These are phyloP conservation scores for Lasioglossum leucozonium DNA, from an alignment of 2,888 invertebrate genomes.

Conservation along the genomic window DNA sequence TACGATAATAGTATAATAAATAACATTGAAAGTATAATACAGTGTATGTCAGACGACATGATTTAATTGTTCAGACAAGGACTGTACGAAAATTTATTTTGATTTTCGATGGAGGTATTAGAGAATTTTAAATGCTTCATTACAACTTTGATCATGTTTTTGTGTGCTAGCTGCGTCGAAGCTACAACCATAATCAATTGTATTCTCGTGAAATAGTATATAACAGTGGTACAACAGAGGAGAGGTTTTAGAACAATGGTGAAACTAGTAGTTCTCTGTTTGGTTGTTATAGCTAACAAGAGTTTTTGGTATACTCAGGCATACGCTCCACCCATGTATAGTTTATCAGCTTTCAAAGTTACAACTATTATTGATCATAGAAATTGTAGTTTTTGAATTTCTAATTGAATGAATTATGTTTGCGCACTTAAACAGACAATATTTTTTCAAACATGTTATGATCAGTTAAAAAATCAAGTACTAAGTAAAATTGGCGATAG, in stretches of 20 bases:
- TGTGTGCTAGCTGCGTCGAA: slow-evolving; percentile 18
- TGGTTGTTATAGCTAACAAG: slow-evolving; percentile 11
- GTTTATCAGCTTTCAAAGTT: neutral
- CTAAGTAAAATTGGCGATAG: slow-evolving; percentile 40
- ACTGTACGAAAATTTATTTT: slow-evolving; percentile 17
- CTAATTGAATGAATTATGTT: neutral
- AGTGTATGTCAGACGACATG: slow-evolving; percentile 13
- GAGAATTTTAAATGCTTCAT: slow-evolving; percentile 19
- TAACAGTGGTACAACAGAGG: slow-evolving; percentile 39
- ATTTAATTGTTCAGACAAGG: slow-evolving; percentile 12
- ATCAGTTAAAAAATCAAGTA: neutral
- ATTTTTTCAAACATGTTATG: neutral
- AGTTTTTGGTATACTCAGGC: slow-evolving; percentile 5
- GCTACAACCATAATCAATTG: slow-evolving; percentile 3
- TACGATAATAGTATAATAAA: slow-evolving; percentile 20
- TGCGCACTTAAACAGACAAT: neutral
- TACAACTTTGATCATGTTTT: slow-evolving; percentile 14
- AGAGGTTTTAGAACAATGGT: slow-evolving; percentile 29
- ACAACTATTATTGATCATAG: neutral
- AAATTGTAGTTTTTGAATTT: slow-evolving; percentile 4
- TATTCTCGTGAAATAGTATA: slow-evolving; percentile 1
- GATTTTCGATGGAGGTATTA: slow-evolving; percentile 2
- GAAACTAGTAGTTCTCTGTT: slow-evolving; percentile 19
- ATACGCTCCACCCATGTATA: neutral
- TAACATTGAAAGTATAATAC: slow-evolving; percentile 21